A percentile compares a stretch with the other conserved stretches of the same genome.
These are phyloP conservation scores for Catocala fraxini DNA, from an alignment of 2,888 invertebrate species.

Conservation along the genomic window DNA sequence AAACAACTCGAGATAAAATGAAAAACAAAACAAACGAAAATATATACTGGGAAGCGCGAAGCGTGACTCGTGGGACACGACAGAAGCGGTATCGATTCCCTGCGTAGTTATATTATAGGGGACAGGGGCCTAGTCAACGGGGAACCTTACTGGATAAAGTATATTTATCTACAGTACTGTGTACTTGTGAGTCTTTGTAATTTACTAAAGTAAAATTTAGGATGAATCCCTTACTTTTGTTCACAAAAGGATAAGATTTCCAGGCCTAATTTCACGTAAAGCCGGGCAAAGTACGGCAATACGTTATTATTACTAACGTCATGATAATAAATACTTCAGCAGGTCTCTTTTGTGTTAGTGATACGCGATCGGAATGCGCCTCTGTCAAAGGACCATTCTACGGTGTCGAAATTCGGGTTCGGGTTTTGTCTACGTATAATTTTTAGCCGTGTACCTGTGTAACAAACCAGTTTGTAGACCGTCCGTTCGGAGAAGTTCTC, in stretches of 20 bases:
- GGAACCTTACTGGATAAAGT: slow-evolving; percentile 22
- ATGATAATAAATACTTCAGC: slow-evolving; percentile 54
- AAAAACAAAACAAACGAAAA: slow-evolving; percentile 44
- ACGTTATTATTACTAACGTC: slow-evolving; percentile 40
- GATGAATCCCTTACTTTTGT: neutral
- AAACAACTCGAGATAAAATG: slow-evolving; percentile 48
- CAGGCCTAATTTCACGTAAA: slow-evolving; percentile 28
- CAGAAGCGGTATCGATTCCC: slow-evolving; percentile 67
- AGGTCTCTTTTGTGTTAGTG: slow-evolving; percentile 57
- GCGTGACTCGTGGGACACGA: slow-evolving; percentile 71
- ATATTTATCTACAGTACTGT: slow-evolving; percentile 11
- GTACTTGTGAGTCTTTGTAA: neutral
- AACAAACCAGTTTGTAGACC: slow-evolving; percentile 77
- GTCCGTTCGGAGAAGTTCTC: slow-evolving; percentile 72
- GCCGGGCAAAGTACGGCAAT: slow-evolving; percentile 9
- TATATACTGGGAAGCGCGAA: slow-evolving; percentile 51
- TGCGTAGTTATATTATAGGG: slow-evolving; percentile 41
- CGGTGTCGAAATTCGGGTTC: slow-evolving; percentile 72
- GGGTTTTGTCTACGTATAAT: slow-evolving; percentile 82
- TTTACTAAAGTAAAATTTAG: slow-evolving; percentile 3
- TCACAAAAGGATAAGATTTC: slow-evolving; percentile 8
- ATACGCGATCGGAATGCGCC: slow-evolving; percentile 76
- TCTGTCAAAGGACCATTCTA: slow-evolving; percentile 73
- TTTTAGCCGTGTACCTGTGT: slow-evolving; percentile 83
- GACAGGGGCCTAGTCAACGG: slow-evolving; percentile 54